These are phyloP conservation scores for Xenopus tropicalis DNA, from an alignment of 2,113 vertebrate species.

Conservation along the genomic window UCB_Xtro_10.0 CM004445.2:97217501-97218000, in stretches of 20 bases:
- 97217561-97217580: slow-evolving; percentile 11
- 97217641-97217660: slow-evolving; percentile 42
- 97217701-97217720: slow-evolving; percentile 14
- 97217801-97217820: slow-evolving; percentile 28
- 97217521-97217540: not conserved
- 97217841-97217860: slow-evolving; percentile 8
- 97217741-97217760: slow-evolving; percentile 23
- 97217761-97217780: slow-evolving; percentile 31
- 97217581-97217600: slow-evolving; percentile 28
- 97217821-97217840: slow-evolving; percentile 17
- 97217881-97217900: not conserved
- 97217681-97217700: slow-evolving; percentile 25
- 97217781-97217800: slow-evolving; percentile 16
- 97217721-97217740: slow-evolving; percentile 30
- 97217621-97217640: slow-evolving; percentile 31
- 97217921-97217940: not conserved
- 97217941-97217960: slow-evolving; percentile 8
- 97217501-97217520: too few species aligned
- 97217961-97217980: slow-evolving; percentile 12
- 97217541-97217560: slow-evolving; percentile 25
- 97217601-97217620: slow-evolving; percentile 21
- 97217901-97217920: slow-evolving; percentile 13
- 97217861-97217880: slow-evolving; percentile 33
- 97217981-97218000: slow-evolving; percentile 17
- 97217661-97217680: slow-evolving; percentile 38